phyloP scores from a whole-genome alignment of 1,140 invertebrate species.

The Drosophila watanabei region DNA sequence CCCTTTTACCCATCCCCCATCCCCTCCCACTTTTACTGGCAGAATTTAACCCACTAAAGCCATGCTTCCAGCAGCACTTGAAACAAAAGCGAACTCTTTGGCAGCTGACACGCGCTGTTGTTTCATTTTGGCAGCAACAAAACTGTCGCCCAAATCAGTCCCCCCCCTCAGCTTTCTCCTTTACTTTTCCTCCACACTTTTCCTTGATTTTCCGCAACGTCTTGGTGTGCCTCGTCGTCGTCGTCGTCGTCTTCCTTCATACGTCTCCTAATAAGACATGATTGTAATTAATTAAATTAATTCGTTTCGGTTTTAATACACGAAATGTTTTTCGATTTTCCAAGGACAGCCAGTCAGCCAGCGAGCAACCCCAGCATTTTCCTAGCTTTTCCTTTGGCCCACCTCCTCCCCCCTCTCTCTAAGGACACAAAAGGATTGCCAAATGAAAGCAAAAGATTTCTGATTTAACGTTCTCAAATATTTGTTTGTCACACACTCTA shows the following conservation, averaged over 20 bases:
- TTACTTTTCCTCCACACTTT: no score
- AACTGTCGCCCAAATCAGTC: constrained; percentile 47
- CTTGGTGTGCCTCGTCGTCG: constrained; percentile 31
- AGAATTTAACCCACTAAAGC: constrained; percentile 37
- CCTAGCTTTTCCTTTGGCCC: not conserved
- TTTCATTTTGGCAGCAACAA: constrained; percentile 50
- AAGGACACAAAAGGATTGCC: constrained; percentile 76
- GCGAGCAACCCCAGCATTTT: constrained; percentile 2
- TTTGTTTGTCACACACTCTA: constrained; percentile 78
- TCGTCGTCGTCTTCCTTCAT: constrained; percentile 59
- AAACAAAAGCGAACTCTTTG: constrained; percentile 77
- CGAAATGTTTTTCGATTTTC: constrained; percentile 85
- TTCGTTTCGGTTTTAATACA: constrained; percentile 86
- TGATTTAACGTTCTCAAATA: constrained; percentile 84
- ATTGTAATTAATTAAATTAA: constrained; percentile 86
- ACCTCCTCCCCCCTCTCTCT: not conserved
- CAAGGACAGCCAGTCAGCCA: constrained; percentile 20
- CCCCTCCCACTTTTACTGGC: not conserved
- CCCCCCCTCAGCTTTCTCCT: no score
- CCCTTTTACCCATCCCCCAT: not conserved
- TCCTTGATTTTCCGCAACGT: constrained; percentile 12
- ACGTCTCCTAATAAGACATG: constrained; percentile 86
- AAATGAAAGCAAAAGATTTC: constrained; percentile 83
- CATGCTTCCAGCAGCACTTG: constrained; percentile 56
- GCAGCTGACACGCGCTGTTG: constrained; percentile 62